Evolutionary conservation across 2,888 invertebrate species (phyloP).

Genomic region (Hirtodrosophila confusa): DNA sequence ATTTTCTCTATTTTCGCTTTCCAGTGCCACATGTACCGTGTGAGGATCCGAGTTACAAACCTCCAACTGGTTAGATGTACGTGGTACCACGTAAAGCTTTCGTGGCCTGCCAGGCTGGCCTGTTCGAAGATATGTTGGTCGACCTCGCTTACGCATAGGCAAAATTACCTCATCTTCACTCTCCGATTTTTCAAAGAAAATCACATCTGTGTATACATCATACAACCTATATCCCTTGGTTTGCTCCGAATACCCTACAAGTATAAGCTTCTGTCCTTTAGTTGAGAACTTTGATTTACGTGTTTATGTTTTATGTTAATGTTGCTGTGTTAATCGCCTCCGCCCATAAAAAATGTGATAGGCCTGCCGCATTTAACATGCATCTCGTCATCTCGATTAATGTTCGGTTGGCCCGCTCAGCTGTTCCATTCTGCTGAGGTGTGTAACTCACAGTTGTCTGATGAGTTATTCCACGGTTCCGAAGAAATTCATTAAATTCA

Average conservation of each 20-base stretch:
- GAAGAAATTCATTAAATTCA: no score
- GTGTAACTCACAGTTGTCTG: no score
- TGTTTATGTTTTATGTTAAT: background rate
- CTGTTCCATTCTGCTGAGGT: background rate
- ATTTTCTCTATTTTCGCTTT: background rate
- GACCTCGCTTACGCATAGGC: background rate
- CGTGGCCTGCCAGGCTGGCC: no score
- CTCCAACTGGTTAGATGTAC: background rate
- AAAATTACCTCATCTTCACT: background rate
- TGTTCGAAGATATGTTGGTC: background rate
- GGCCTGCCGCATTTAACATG: no score
- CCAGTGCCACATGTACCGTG: background rate
- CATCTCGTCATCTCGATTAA: no score
- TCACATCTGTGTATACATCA: background rate
- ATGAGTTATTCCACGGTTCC: background rate
- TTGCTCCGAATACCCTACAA: background rate
- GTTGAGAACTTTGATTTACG: background rate
- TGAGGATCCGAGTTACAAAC: background rate
- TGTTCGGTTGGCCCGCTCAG: background rate
- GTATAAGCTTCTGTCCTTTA: background rate
- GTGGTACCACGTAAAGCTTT: background rate
- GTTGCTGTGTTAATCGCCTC: no score
- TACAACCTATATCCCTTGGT: background rate
- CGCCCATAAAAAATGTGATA: no score
- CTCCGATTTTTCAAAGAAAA: no score